These are phyloP conservation scores for Masticophis lateralis DNA, from an alignment of 2,797 vertebrate genomes.

Conservation along the genomic window DNA sequence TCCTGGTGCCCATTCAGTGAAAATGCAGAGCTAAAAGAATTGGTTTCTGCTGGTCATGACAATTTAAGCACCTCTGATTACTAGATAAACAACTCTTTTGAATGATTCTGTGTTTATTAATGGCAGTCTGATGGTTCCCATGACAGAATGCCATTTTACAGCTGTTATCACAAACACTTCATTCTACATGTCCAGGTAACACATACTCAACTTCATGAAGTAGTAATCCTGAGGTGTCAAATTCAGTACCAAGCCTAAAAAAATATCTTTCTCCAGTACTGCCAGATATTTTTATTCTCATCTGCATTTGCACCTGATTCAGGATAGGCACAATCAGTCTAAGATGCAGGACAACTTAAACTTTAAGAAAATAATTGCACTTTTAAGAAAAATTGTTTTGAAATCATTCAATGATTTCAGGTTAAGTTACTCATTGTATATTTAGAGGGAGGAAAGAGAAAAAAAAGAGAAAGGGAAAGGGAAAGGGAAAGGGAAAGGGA, in stretches of 20 bases:
- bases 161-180: background rate
- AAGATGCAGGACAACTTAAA: no score
- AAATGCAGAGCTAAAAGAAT: conserved; percentile 8
- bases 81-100: background rate
- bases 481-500: background rate
- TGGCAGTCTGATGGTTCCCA: background rate
- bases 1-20: accelerated
- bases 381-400: no score
- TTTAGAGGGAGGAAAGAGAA: no score
- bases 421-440: no score
- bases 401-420: no score
- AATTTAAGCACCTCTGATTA: conserved; percentile 7
- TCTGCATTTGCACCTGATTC: no score
- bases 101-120: conserved; percentile 16
- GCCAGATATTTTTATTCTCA: background rate
- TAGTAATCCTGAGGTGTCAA: background rate
- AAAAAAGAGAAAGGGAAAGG: accelerated
- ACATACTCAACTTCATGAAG: background rate
- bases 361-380: no score
- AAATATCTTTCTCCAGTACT: background rate
- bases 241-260: background rate
- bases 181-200: accelerated
- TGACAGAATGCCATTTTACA: conserved; percentile 26
- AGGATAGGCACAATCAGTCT: no score
- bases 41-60: conserved; percentile 18